phyloP scores from a whole-genome alignment of 2,113 vertebrate species.

The Hemibagrus wyckioides region DNA sequence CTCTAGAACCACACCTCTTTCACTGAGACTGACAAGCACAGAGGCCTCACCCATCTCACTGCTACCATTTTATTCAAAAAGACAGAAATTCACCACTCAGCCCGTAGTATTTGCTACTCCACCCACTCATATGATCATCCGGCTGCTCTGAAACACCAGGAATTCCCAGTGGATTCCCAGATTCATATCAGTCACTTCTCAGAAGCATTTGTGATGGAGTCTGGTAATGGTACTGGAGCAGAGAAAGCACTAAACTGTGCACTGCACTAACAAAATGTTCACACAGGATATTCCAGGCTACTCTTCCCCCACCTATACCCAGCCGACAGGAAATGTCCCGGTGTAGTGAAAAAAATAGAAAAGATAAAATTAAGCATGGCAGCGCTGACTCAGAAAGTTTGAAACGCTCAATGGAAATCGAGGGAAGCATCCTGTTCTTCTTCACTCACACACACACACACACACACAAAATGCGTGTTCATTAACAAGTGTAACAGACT shows the following conservation, averaged over 20 bases:
- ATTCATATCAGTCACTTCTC: neutral
- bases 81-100: neutral
- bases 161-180: neutral
- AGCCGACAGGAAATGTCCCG: constrained; percentile 17
- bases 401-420: neutral
- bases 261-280: too few relatives aligned
- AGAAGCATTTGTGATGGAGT: neutral
- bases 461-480: neutral
- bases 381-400: neutral
- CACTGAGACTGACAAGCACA: neutral
- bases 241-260: neutral
- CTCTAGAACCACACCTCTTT: neutral
- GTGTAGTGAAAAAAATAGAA: neutral
- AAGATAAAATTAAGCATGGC: neutral
- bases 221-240: neutral
- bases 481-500: neutral
- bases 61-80: neutral
- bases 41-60: neutral
- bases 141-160: neutral
- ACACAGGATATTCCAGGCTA: constrained; percentile 11
- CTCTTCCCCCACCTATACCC: neutral
- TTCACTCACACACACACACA: neutral
- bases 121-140: neutral
- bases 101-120: neutral
- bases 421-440: neutral